A percentile compares a stretch with the other conserved stretches of the same genome.
Evolutionary conservation across 2,113 vertebrate species (phyloP).

Genomic region (Craseonycteris thonglongyai): DNA sequence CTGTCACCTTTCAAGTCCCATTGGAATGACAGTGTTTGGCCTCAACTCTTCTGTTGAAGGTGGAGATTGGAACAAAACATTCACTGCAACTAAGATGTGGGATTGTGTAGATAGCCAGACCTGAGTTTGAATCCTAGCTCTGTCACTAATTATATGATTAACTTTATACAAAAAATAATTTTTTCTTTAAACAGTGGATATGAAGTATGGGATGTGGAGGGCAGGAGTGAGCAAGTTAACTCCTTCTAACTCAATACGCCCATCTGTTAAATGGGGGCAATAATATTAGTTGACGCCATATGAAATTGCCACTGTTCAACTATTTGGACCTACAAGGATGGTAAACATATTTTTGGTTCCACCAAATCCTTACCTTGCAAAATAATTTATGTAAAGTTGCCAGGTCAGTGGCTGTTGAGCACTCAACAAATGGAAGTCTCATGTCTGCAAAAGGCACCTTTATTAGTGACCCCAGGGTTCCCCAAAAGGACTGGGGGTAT

Average conservation of each 20-base stretch:
- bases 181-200: neutral
- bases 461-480: neutral
- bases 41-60: neutral
- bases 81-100: neutral
- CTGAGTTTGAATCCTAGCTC: neutral
- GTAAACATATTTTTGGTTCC: neutral
- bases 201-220: neutral
- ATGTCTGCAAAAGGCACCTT: neutral
- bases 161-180: neutral
- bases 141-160: neutral
- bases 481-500: neutral
- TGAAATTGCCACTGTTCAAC: neutral
- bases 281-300: neutral
- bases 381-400: neutral
- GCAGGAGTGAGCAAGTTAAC: neutral
- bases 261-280: neutral
- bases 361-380: neutral
- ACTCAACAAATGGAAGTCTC: neutral
- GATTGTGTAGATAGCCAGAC: neutral
- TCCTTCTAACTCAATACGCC: neutral
- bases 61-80: neutral
- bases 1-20: neutral
- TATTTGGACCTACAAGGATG: neutral
- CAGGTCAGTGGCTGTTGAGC: neutral
- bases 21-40: neutral